phyloP scores from a whole-genome alignment of 2,797 vertebrate species.

The Coilia nasus region DNA sequence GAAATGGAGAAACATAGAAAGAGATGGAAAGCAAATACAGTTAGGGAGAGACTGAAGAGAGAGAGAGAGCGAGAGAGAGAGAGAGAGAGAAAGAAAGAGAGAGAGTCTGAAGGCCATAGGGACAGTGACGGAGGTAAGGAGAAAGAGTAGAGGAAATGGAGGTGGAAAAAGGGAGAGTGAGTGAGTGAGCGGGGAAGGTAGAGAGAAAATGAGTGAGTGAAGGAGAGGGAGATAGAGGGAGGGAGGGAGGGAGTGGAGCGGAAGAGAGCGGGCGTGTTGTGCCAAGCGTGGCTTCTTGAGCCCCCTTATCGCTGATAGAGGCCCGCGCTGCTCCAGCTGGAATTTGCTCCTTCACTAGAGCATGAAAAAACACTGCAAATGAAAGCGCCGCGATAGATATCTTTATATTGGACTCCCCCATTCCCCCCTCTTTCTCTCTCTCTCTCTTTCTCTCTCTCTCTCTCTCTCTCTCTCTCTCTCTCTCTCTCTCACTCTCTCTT shows the following conservation, averaged over 20 bases:
- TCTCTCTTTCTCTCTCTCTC: too few relatives aligned
- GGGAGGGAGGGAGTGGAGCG: constrained; percentile 59
- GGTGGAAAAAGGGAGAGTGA: not conserved
- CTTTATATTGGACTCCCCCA: constrained; percentile 87
- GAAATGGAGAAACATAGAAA: not conserved
- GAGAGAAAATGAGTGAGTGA: not conserved
- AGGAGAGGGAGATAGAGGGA: constrained; percentile 50
- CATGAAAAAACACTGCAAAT: constrained; percentile 95
- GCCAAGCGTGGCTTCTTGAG: constrained; percentile 88
- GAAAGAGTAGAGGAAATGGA: not conserved
- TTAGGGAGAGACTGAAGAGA: too few relatives aligned
- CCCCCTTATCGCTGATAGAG: constrained; percentile 90
- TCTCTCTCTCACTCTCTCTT: too few relatives aligned
- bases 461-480: too few relatives aligned
- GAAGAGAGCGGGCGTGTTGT: constrained; percentile 67
- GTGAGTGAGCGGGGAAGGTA: not conserved
- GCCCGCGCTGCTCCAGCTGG: constrained; percentile 83
- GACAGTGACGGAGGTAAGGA: too few relatives aligned
- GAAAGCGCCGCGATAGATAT: constrained; percentile 93
- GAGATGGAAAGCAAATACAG: too few relatives aligned
- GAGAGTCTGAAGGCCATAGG: too few relatives aligned
- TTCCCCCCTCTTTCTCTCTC: not conserved
- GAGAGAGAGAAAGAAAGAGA: too few relatives aligned
- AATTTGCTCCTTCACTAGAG: constrained; percentile 97
- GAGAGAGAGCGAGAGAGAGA: too few relatives aligned